Percentiles rank a stretch among this genome's conserved stretches.
These are phyloP conservation scores for Cervus canadensis DNA, from an alignment of 2,113 vertebrate genomes.

Conservation along the genomic window DNA sequence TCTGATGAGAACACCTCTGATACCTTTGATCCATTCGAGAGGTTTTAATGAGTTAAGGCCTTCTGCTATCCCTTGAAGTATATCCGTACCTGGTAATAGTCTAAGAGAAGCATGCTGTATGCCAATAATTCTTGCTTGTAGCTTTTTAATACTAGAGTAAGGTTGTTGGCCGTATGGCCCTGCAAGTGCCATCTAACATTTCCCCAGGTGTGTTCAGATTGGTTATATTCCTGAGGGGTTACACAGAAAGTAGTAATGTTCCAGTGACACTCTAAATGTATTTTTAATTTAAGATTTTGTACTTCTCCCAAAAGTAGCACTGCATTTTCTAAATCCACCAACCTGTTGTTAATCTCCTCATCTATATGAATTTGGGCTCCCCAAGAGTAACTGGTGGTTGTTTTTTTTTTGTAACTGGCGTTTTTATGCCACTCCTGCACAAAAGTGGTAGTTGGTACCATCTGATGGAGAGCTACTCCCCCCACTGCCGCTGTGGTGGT, in stretches of 20 bases:
- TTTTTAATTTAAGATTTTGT: neutral
- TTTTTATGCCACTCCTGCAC: neutral
- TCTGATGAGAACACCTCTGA: neutral
- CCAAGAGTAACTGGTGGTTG: accelerated
- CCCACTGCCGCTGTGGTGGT: neutral
- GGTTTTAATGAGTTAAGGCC: neutral
- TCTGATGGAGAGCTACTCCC: neutral
- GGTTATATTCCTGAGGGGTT: neutral
- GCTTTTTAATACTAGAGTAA: neutral
- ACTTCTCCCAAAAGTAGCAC: neutral
- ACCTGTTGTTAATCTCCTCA: neutral
- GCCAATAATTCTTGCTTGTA: neutral
- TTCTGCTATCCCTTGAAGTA: neutral
- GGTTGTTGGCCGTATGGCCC: neutral
- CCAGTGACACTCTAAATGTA: neutral
- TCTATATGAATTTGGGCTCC: neutral
- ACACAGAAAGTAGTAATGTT: neutral
- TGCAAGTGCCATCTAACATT: neutral
- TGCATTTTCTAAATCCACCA: neutral
- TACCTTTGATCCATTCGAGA: neutral
- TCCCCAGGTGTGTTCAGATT: neutral
- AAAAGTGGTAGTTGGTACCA: neutral
- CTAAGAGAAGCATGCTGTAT: neutral
- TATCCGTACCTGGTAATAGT: neutral
- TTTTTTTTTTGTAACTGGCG: neutral